Conservation (phyloP, 2,888 invertebrate genomes). For the Pheosia gnoma region DNA sequence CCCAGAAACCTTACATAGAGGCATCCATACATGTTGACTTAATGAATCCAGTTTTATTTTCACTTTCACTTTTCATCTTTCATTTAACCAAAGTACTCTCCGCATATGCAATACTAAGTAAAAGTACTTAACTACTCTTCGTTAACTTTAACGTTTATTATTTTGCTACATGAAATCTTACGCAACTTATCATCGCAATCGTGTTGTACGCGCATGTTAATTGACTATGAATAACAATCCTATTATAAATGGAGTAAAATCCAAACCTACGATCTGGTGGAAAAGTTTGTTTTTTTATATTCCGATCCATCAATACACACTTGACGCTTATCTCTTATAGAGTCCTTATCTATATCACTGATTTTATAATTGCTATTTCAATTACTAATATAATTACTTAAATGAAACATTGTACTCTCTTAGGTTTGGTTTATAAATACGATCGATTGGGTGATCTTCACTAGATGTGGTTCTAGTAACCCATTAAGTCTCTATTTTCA, state of each 20-base stretch:
- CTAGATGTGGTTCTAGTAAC: no score
- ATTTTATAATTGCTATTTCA: no score
- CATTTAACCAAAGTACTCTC: constrained; percentile 14
- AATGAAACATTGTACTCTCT: no score
- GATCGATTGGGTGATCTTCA: no score
- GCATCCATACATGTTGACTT: constrained; percentile 10
- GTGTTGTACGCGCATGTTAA: background rate
- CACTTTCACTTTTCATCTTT: constrained; percentile 28
- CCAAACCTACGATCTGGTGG: background rate
- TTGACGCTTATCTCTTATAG: background rate
- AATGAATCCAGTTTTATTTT: constrained; percentile 17
- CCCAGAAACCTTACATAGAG: constrained; percentile 24
- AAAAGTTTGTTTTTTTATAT: background rate
- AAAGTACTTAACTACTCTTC: background rate
- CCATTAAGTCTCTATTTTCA: no score
- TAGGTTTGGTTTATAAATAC: no score
- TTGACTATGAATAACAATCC: background rate
- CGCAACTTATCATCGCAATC: background rate
- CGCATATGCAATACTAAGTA: background rate
- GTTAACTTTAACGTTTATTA: background rate
- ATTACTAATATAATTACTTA: no score
- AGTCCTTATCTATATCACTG: background rate
- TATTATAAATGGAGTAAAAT: background rate
- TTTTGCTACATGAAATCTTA: background rate
- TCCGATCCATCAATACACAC: background rate